A percentile compares a stretch with the other conserved stretches of the same genome.
These are phyloP conservation scores for Apomyelois bistriatella DNA, from an alignment of 2,888 invertebrate species.

Conservation along the genomic window DNA sequence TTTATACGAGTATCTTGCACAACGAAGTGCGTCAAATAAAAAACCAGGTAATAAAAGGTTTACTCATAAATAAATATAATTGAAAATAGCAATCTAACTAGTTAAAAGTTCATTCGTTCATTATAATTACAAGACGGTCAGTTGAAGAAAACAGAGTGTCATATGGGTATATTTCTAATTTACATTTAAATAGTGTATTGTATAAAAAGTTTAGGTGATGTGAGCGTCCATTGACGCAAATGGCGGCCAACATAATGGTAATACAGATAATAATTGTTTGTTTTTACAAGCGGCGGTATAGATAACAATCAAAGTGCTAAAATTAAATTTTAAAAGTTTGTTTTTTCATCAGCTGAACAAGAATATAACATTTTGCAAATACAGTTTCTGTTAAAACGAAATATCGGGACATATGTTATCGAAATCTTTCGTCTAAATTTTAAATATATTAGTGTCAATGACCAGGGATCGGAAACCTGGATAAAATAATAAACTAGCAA, in stretches of 20 bases:
- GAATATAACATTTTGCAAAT: not conserved
- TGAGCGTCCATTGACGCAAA: not conserved
- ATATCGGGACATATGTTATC: no score
- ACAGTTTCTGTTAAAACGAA: not conserved
- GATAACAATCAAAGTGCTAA: not conserved
- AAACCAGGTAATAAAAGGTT: no score
- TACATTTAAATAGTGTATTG: slow-evolving; percentile 1
- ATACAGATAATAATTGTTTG: not conserved
- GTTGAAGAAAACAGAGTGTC: not conserved
- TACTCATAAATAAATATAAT: no score
- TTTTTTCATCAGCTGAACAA: not conserved
- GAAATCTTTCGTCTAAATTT: no score
- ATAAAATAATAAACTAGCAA: no score
- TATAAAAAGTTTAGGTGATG: not conserved
- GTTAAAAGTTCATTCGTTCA: no score
- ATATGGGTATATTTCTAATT: not conserved
- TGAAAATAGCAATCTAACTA: no score
- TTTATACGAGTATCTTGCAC: no score
- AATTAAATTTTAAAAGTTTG: not conserved
- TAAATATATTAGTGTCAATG: no score
- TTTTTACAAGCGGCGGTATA: not conserved
- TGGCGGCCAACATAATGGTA: not conserved
- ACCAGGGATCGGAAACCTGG: no score
- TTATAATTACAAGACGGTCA: not conserved
- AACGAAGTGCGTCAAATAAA: no score